Evolutionary conservation across 2,113 vertebrate species (phyloP).

Genomic region (Tonatia bakeri): DNA sequence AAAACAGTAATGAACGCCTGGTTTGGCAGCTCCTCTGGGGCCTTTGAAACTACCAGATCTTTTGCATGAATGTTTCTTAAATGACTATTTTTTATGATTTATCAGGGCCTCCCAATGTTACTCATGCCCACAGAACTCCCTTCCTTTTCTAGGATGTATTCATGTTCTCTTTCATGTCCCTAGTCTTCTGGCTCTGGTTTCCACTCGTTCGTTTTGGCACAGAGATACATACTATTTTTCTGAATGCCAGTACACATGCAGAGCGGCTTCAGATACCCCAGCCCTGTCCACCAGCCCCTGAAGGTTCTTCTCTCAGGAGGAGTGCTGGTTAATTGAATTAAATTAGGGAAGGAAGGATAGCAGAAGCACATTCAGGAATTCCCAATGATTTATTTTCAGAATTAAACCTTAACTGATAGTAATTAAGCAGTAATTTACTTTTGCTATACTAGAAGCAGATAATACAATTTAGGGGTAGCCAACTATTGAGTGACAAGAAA

Average conservation of each 20-base stretch:
- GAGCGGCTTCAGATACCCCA: background rate
- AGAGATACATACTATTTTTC: background rate
- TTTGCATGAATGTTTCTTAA: background rate
- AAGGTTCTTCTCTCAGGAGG: background rate
- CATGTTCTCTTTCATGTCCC: background rate
- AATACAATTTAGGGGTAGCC: background rate
- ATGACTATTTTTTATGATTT: background rate
- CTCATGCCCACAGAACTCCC: background rate
- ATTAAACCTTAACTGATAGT: conserved; percentile 6
- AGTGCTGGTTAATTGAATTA: background rate
- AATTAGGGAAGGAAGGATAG: background rate
- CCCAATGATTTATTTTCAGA: background rate
- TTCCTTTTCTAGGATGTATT: background rate
- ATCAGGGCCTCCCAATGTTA: background rate
- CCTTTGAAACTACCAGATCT: background rate
- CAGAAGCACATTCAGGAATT: background rate
- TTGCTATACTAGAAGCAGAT: background rate
- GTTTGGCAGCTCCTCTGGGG: background rate
- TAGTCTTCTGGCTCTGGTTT: background rate
- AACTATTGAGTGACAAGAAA: background rate
- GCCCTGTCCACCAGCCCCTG: background rate
- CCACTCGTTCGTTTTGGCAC: background rate
- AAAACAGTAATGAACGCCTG: background rate
- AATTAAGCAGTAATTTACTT: background rate
- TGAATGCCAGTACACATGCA: background rate